These are phyloP conservation scores for Doryteuthis pealeii DNA, from an alignment of 1,140 invertebrate species.

Conservation along the genomic window DNA sequence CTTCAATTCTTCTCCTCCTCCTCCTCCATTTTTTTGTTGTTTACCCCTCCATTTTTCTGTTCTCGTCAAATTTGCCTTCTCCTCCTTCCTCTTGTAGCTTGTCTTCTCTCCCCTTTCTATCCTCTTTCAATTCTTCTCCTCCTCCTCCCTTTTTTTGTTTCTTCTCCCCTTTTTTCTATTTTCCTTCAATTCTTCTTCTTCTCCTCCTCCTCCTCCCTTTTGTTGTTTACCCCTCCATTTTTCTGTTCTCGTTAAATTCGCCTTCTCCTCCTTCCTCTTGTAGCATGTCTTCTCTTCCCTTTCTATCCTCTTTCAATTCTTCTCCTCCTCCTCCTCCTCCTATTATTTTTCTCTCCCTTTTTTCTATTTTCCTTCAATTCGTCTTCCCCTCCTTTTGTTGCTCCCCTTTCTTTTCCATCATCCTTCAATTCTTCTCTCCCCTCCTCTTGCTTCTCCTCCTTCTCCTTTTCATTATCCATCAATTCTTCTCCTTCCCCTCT, in stretches of 20 bases:
- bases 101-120: neutral
- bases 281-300: neutral
- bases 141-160: neutral
- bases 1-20: neutral
- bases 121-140: neutral
- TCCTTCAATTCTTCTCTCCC: too few relatives aligned
- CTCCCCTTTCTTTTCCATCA: too few relatives aligned
- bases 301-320: too few relatives aligned
- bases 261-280: neutral
- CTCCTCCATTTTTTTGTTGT: neutral
- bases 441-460: too few relatives aligned
- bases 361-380: too few relatives aligned
- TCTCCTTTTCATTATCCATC: too few relatives aligned
- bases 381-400: too few relatives aligned
- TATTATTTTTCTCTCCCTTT: too few relatives aligned
- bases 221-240: neutral
- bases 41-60: neutral
- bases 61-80: neutral
- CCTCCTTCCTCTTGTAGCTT: neutral
- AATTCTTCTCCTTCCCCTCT: too few relatives aligned
- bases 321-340: too few relatives aligned
- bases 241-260: neutral
- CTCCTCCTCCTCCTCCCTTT: neutral
- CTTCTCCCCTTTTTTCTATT: neutral
- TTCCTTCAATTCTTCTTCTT: neutral